phyloP scores from a whole-genome alignment of 2,888 invertebrate genomes.

The Odontothrips loti region DNA sequence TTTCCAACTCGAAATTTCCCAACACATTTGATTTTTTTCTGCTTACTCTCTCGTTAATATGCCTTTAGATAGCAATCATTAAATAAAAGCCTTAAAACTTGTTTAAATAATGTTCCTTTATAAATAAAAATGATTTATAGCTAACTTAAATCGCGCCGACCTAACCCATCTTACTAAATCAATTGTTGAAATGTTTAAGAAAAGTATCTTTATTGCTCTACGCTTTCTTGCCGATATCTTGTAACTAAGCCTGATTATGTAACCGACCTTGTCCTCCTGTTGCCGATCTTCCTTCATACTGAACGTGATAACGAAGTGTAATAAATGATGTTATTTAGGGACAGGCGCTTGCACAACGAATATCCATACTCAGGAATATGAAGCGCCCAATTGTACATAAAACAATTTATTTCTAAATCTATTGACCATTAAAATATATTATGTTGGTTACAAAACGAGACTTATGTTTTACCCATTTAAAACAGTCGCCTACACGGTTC shows the following conservation, averaged over 20 bases:
- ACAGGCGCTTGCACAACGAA: constrained; percentile 15
- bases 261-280: neutral
- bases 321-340: neutral
- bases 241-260: constrained; percentile 13
- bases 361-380: constrained; percentile 2
- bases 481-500: too few species aligned
- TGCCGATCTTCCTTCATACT: neutral
- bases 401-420: constrained; percentile 14
- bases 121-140: neutral
- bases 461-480: too few species aligned
- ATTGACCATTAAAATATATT: constrained; percentile 25
- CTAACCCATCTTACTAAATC: neutral
- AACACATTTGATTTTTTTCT: neutral
- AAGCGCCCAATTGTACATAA: constrained; percentile 20
- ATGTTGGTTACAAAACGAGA: constrained; percentile 7
- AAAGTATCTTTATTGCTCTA: constrained; percentile 13
- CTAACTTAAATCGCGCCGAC: neutral
- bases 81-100: constrained; percentile 3
- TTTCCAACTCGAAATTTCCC: neutral
- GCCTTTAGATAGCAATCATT: neutral
- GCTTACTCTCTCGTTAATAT: neutral
- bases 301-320: neutral
- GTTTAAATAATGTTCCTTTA: neutral
- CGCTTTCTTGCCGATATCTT: constrained; percentile 13
- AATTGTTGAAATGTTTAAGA: neutral